Evolutionary conservation across 2,888 invertebrate species (phyloP).

Genomic region (Apoderus coryli): DNA sequence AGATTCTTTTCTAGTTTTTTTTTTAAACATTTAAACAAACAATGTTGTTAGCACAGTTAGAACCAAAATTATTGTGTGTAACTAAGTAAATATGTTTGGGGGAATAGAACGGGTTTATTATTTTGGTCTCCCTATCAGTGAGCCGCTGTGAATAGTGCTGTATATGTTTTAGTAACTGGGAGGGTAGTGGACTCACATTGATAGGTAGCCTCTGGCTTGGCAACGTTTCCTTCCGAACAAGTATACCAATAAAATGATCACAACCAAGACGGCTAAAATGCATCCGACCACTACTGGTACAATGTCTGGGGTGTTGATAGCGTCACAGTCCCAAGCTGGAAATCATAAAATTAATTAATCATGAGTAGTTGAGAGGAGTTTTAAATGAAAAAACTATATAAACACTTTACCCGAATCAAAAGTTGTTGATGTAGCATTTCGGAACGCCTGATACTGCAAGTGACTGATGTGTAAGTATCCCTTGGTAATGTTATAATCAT

Average conservation of each 20-base stretch:
- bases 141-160: constrained; percentile 15
- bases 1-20: too few species aligned
- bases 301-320: constrained; percentile 64
- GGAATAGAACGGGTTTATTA: not conserved
- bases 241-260: constrained; percentile 86
- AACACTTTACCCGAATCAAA: constrained; percentile 45
- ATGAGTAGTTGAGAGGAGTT: not conserved
- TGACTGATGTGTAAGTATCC: constrained; percentile 42
- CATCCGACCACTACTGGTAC: constrained; percentile 97
- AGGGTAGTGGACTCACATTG: constrained; percentile 76
- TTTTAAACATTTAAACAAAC: too few species aligned
- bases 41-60: too few species aligned
- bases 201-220: constrained; percentile 72
- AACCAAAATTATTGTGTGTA: too few species aligned
- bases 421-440: constrained; percentile 32
- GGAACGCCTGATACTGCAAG: constrained; percentile 65
- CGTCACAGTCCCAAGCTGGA: constrained; percentile 58
- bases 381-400: not conserved
- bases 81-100: constrained; percentile 1
- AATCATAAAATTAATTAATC: constrained; percentile 12
- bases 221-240: constrained; percentile 79
- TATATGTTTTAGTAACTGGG: constrained; percentile 19
- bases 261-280: constrained; percentile 75
- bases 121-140: constrained; percentile 16
- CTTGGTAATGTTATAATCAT: constrained; percentile 22